Base-by-base conservation (phyloP, 1,140 invertebrate species). In the Cydia pomonella region DNA sequence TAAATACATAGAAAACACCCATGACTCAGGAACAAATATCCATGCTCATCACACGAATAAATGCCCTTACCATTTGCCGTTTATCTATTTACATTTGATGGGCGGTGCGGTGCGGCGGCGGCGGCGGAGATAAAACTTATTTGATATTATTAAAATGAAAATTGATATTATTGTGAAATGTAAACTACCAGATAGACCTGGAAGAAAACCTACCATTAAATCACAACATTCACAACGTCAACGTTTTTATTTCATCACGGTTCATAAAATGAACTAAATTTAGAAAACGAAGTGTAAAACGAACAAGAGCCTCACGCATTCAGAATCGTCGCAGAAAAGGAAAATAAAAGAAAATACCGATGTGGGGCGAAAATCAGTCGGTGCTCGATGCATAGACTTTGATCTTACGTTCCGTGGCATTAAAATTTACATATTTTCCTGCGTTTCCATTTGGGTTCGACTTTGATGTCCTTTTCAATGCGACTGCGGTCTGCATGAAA, bases 351-450 rank as follows among this genome's bases (percentile, higher is more conserved):
- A 73, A 50, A 80, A 80, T 72, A 44, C 23, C 63, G 66, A 72
- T 72, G 69, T 33, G n/a, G 41, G 79, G 82, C 75, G 82, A 84
- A 83, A 88, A 88, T 85, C 87, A 86, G 79, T 80, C 82, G 64
- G 79, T 16, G 25, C 78, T 76, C 76, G 78, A 63, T 38, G 74
- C 47, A 25, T 72, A 77, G 69, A 73, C 83, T 84, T 84, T 86
- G 83, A 86, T 86, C 81, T 83, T 74, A 44, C 44, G 73, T 80
- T 73, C 76, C 78, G 76, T 75, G 77, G 77, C 80, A 84, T 85
- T 85, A 82, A 80, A 83, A 84, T 86, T 84, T 87, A 86, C 83
- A 86, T 85, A 85, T 83, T 83, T 84, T 81, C 80, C 73, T 79
- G 73, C 72, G 75, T 77, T 77, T 80, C 74, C 80, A 79, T 86